phyloP scores from a whole-genome alignment of 2,113 vertebrate species.

The Anoura caudifer region DNA sequence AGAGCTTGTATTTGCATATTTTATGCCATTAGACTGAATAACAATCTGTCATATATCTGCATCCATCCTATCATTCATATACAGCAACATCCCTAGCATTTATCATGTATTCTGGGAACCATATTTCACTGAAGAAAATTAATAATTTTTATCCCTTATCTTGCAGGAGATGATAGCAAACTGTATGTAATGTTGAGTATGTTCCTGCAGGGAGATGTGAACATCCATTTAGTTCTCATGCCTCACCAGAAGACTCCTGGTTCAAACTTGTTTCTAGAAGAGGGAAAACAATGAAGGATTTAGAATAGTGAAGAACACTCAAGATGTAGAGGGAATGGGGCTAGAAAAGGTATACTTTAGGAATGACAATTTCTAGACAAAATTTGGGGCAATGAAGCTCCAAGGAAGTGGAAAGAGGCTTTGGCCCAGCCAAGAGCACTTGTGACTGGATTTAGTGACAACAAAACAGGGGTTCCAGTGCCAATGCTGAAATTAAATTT shows the following conservation, averaged over 20 bases:
- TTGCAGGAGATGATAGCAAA: neutral
- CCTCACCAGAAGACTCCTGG: neutral
- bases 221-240: neutral
- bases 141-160: neutral
- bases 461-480: neutral
- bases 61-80: conserved; percentile 37
- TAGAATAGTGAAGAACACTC: neutral
- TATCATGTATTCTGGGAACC: neutral
- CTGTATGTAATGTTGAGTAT: neutral
- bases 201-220: neutral
- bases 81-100: neutral
- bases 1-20: conserved; percentile 36
- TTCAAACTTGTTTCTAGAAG: neutral
- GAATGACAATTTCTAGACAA: neutral
- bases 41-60: conserved; percentile 38
- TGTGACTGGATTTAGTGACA: neutral
- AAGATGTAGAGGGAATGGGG: neutral
- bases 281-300: neutral
- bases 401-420: neutral
- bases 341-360: neutral
- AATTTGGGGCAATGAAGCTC: neutral
- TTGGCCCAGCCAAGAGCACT: neutral
- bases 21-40: conserved; percentile 43
- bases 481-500: neutral
- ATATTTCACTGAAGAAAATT: neutral